Evolutionary conservation across 2,888 invertebrate genomes (phyloP).

Genomic region (Xestia ashworthii): DNA sequence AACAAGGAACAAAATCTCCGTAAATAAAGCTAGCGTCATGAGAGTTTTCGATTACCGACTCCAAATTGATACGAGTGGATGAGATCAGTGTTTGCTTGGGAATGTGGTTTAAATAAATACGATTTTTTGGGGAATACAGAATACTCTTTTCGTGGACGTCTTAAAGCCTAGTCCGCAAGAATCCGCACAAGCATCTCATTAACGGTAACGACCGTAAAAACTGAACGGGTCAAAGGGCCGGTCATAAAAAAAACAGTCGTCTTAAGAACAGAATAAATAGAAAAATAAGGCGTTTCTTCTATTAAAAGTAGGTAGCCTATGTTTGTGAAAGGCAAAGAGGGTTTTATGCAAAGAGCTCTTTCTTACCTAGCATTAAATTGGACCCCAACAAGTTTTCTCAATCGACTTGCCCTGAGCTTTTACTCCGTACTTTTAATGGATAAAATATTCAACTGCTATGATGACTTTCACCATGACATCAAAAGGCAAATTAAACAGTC

Average conservation of each 20-base stretch:
- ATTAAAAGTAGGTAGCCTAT: background rate
- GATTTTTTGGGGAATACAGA: background rate
- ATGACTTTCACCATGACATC: background rate
- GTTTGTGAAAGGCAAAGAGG: background rate
- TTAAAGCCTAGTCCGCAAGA: background rate
- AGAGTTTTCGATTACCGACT: constrained; percentile 39
- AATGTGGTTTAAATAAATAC: constrained; percentile 43
- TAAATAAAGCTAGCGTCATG: constrained; percentile 51
- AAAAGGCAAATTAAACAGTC: background rate
- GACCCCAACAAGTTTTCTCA: background rate
- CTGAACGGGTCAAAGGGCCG: background rate
- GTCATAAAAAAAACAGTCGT: background rate
- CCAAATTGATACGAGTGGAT: constrained; percentile 50
- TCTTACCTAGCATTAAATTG: background rate
- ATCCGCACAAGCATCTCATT: background rate
- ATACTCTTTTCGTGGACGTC: background rate
- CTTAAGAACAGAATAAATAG: background rate
- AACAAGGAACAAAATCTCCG: constrained; percentile 31
- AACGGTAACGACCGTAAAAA: background rate
- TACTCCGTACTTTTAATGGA: background rate
- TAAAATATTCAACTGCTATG: background rate
- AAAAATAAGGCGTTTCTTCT: background rate
- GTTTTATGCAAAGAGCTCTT: background rate
- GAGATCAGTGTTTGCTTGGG: constrained; percentile 55
- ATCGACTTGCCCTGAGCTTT: background rate